Conservation (phyloP, 2,797 vertebrate genomes). For the Poecilia gillii region DNA sequence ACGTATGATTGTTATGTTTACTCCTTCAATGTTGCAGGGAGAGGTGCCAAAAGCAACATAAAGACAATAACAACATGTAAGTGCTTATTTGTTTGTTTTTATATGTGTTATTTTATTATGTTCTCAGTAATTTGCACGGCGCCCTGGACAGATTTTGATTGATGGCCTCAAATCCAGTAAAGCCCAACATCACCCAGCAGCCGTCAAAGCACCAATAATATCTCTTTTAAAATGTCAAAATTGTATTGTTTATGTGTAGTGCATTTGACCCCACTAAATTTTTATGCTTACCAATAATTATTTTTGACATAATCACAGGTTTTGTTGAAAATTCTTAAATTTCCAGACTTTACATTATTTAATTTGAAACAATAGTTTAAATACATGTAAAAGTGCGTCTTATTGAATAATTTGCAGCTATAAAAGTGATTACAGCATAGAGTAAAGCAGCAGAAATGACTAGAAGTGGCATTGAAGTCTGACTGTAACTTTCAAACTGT, state of each 20-base stretch:
- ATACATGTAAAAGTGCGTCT: background rate
- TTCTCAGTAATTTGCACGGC: background rate
- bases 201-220: background rate
- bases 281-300: background rate
- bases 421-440: background rate
- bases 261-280: background rate
- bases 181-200: background rate
- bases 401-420: background rate
- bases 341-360: background rate
- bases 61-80: conserved; percentile 79
- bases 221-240: background rate
- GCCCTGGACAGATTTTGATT: background rate
- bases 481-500: background rate
- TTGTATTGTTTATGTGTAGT: background rate
- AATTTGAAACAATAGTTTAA: background rate
- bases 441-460: background rate
- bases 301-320: background rate
- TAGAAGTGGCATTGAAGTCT: background rate
- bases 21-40: conserved; percentile 77
- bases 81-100: conserved; percentile 41
- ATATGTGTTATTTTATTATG: background rate
- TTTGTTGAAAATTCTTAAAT: background rate
- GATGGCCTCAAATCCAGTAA: background rate
- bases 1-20: conserved; percentile 75
- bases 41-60: conserved; percentile 58